These are phyloP conservation scores for Amphipoea oculea DNA, from an alignment of 2,888 invertebrate species.

Conservation along the genomic window DNA sequence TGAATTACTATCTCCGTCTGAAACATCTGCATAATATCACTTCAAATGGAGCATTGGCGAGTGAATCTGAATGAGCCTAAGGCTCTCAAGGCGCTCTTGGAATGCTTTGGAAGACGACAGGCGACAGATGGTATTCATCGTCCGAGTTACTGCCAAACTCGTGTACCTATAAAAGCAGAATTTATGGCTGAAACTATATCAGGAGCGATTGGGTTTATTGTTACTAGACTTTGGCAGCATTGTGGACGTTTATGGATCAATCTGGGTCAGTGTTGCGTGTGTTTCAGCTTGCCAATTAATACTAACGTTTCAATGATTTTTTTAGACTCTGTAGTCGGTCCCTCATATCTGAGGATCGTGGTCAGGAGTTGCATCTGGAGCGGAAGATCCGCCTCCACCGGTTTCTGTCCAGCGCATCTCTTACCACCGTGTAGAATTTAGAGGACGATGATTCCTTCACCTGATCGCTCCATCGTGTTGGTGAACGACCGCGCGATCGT, in stretches of 20 bases:
- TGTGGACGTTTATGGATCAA: slow-evolving; percentile 36
- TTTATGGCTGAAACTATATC: slow-evolving; percentile 42
- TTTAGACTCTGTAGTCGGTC: no score
- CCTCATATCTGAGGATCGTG: no score
- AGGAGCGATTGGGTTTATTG: slow-evolving; percentile 29
- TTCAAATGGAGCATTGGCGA: slow-evolving; percentile 43
- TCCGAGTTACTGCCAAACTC: slow-evolving; percentile 48
- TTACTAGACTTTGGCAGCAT: slow-evolving; percentile 27
- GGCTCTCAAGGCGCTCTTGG: slow-evolving; percentile 27
- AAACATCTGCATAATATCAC: slow-evolving; percentile 55
- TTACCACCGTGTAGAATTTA: no score
- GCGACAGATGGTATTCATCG: slow-evolving; percentile 60
- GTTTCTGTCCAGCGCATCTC: no score
- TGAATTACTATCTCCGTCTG: slow-evolving; percentile 34
- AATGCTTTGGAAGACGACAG: slow-evolving; percentile 22
- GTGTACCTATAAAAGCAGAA: slow-evolving; percentile 49
- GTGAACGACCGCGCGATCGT: no score
- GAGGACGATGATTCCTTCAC: no score
- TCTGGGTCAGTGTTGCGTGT: slow-evolving; percentile 9
- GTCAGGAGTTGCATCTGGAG: no score
- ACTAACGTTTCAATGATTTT: not conserved
- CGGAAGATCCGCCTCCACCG: no score
- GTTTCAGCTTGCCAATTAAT: not conserved
- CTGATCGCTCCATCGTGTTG: no score
- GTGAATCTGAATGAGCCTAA: slow-evolving; percentile 45